These are phyloP conservation scores for Bryconaethiops microstoma DNA, from an alignment of 2,797 vertebrate genomes.

Conservation along the genomic window DNA sequence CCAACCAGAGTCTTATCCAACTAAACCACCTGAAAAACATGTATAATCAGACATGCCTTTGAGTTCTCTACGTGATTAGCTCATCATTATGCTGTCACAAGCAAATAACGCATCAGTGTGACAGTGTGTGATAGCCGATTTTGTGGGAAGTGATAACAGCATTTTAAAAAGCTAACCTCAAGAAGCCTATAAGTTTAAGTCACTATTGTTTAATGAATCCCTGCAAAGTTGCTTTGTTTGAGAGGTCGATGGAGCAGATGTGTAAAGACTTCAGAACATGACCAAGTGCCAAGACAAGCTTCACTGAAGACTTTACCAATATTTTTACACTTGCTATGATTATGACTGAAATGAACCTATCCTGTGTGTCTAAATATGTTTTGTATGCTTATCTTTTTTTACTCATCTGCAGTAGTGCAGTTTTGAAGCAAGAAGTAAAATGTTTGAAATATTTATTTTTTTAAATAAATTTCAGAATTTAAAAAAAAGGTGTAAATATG, in stretches of 20 bases:
- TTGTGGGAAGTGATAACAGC: background rate
- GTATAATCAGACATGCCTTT: slow-evolving; percentile 4
- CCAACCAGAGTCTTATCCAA: slow-evolving; percentile 31
- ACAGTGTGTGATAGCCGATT: background rate
- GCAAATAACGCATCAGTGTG: background rate
- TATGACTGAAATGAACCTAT: no score
- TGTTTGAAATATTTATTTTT: no score
- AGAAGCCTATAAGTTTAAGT: background rate
- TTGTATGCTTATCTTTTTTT: no score
- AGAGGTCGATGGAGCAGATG: background rate
- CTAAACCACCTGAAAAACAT: slow-evolving; percentile 26
- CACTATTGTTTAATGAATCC: no score
- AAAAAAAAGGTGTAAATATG: no score
- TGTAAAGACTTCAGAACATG: background rate
- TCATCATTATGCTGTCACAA: background rate
- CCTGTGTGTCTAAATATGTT: no score
- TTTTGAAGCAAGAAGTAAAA: no score
- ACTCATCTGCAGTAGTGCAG: no score
- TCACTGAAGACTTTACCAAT: no score
- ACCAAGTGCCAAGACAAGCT: no score
- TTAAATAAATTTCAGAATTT: no score
- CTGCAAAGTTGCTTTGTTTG: background rate
- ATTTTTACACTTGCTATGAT: no score
- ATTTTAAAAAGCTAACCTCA: background rate
- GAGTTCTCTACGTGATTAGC: background rate